Evolutionary conservation across 2,888 invertebrate species (phyloP), one percentile per base, ranked within the genome.

Genomic region (Eupsilia transversa): DNA sequence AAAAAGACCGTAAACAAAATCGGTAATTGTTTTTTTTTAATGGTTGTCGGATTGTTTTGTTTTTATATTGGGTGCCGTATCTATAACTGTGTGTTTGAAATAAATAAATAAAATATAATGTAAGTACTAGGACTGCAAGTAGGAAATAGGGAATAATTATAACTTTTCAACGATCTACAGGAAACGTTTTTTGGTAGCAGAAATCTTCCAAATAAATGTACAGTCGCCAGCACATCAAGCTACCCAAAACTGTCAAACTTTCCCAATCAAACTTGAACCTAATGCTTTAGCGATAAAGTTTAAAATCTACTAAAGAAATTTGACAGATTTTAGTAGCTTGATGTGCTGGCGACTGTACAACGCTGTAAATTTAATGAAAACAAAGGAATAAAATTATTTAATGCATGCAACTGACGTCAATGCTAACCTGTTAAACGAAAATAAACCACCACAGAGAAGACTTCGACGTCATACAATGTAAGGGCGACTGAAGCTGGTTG

Each of bases 391-490:
- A n/a, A 38, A 64, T 20, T 4, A n/a, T 64, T 4, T 6, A 56
- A n/a, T 30, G 52, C 66, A 7, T 56, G 56, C 38, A 27, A 57
- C 17, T 77, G 74, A 77, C 74, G 74, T 77, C 74, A 74, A 56
- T 65, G 35, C 14, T 23, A 76, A 64, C 43, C 43, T 30, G 27
- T 76, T 65, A 60, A 43, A 20, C n/a, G 43, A 23, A 73, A 56
- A 43, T 14, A 70, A 54, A 14, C 0, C 9, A 12, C 12, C 5
- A 30, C 33, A 23, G 33, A n/a, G 3, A 33, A 41, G 4, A 30
- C 20, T 56, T 20, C 2, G 5, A 38, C 20, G 64, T 38, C 30
- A 46, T 23, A 41, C n/a, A 41, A 10, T 41, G 3, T n/a, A 49
- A 33, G 1, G 35, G 54, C 27, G 54, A 14, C 54, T n/a, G 12